phyloP scores from a whole-genome alignment of 2,113 vertebrate genomes.

The Rhinolophus sinicus region DNA sequence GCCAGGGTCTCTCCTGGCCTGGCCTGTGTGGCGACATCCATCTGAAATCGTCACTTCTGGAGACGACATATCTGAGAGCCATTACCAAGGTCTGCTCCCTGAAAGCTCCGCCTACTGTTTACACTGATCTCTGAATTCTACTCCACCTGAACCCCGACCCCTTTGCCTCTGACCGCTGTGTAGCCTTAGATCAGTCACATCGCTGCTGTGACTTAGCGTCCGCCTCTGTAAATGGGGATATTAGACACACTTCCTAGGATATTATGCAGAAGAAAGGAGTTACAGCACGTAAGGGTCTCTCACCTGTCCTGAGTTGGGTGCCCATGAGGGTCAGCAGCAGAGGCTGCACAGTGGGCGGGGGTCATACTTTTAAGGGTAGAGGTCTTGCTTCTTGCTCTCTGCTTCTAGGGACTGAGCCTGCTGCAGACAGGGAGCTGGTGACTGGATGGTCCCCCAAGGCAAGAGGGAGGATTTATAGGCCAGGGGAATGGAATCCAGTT shows the following conservation, averaged over 20 bases:
- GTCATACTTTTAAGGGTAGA: not conserved
- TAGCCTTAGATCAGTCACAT: not conserved
- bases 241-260: no score
- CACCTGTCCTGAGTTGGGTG: fast-evolving
- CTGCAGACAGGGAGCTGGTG: not conserved
- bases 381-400: not conserved
- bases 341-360: not conserved
- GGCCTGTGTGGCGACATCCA: fast-evolving
- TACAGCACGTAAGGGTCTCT: not conserved
- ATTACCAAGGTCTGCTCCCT: not conserved
- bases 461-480: not conserved
- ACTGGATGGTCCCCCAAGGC: fast-evolving
- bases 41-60: not conserved
- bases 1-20: not conserved
- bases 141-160: not conserved
- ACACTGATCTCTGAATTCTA: not conserved
- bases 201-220: not conserved
- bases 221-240: not conserved
- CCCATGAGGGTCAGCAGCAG: fast-evolving
- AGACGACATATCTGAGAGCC: not conserved
- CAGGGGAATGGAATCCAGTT: not conserved
- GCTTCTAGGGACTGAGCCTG: not conserved
- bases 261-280: not conserved
- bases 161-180: not conserved
- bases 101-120: not conserved